Percentiles rank a stretch among this genome's conserved stretches.
Evolutionary conservation across 53 echinoderm and acorn worm species (phyloP).

Genomic region (Luidia sarsii): DNA sequence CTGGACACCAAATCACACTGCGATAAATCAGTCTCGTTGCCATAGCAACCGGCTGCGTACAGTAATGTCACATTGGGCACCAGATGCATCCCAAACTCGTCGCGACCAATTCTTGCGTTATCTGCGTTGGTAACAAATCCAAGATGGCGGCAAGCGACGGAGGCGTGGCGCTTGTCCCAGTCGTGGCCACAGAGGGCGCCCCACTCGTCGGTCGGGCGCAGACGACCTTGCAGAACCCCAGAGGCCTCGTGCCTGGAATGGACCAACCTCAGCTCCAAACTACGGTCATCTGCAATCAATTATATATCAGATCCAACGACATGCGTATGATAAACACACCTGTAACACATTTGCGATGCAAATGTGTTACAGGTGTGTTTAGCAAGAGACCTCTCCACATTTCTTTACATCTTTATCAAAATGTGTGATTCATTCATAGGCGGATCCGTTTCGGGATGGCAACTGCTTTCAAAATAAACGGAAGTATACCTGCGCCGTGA

Average conservation of each 20-base stretch:
- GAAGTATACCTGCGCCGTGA: too few species aligned
- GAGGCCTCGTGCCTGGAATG: conserved; percentile 14
- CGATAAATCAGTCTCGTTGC: neutral
- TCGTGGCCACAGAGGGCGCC: conserved; percentile 1
- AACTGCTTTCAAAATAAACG: too few species aligned
- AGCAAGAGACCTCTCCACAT: too few species aligned
- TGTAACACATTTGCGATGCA: too few species aligned
- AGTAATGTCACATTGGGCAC: neutral
- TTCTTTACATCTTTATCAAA: too few species aligned
- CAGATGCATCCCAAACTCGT: too few species aligned
- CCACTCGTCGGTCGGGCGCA: conserved; percentile 4
- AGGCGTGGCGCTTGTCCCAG: conserved; percentile 1
- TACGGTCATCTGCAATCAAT: neutral
- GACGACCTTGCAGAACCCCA: neutral
- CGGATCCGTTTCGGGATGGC: too few species aligned
- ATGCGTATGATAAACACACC: neutral
- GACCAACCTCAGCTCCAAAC: neutral
- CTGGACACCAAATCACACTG: conserved; percentile 5
- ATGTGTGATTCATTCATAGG: too few species aligned
- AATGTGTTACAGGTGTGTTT: too few species aligned
- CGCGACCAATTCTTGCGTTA: too few species aligned
- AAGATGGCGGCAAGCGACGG: conserved; percentile 37
- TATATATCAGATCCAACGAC: neutral
- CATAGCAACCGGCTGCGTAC: neutral
- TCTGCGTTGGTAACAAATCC: neutral